Base-by-base conservation (phyloP, 2,888 invertebrate species). In the Trisateles emortualis region DNA sequence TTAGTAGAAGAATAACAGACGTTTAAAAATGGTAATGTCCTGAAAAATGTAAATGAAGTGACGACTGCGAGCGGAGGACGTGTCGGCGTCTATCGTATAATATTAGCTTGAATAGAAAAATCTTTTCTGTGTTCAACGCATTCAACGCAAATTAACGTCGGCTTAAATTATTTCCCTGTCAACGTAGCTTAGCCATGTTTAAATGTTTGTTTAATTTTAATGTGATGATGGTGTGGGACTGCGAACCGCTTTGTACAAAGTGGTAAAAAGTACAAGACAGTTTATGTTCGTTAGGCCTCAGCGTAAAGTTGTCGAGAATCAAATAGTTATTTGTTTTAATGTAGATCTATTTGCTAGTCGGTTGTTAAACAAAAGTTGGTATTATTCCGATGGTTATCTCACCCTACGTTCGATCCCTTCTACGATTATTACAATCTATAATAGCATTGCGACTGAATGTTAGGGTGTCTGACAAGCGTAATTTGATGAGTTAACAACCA, bases 11-110 rank as follows among this genome's bases (percentile, higher is more conserved):
- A 62, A 52, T 54, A 68, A 59, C 71, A 67, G 70, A 64, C 70
- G 53, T 62, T 75, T 78, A 68, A 59, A 74, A 78, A 79, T 75
- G 62, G 60, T 64, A 68, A 68, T 75, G 55, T 57, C 45, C 65
- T 69, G 65, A 73, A 73, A 74, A 75, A 74, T 61, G 62, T 56
- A 68, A 76, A 72, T 76, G 57, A 64, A 65, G 53, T 54, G 36
- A 44, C 53, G 62, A 39, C 45, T 38, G 42, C 19, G 44, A 47
- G 35, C 17, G 42, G 49, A 52, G 63, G 63, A n/a, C n/a, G n/a
- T 74, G 72, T 72, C 76, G 57, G 49, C 60, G 56, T 59, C 51
- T 63, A 59, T 67, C 59, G 74, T 64, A 72, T 78, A 65, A 68
- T 65, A 60, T 75, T 71, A 68, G 64, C 64, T 66, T 51, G 63